Percentiles rank a stretch among this genome's conserved stretches.
These are phyloP conservation scores for Trichosurus vulpecula DNA, from an alignment of 2,797 vertebrate species.

Conservation along the genomic window DNA sequence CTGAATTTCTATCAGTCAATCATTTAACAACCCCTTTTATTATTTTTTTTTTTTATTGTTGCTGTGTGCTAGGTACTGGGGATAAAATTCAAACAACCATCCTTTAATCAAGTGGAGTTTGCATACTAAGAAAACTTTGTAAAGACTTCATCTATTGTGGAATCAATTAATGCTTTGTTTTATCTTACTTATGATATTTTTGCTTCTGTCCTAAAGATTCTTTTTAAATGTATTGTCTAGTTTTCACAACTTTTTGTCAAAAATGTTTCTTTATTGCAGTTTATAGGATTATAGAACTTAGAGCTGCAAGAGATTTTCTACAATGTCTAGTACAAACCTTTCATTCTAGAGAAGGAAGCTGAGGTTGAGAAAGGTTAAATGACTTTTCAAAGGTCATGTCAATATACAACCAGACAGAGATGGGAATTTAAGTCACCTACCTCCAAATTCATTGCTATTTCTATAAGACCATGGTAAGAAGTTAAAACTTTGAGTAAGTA, in stretches of 20 bases:
- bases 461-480: background rate
- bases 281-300: background rate
- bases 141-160: background rate
- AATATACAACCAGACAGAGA: background rate
- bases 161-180: background rate
- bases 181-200: background rate
- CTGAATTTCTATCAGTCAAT: background rate
- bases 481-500: background rate
- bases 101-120: background rate
- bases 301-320: background rate
- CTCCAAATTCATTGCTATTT: background rate
- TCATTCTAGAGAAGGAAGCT: background rate
- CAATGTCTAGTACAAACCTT: background rate
- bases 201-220: background rate
- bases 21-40: background rate
- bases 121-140: background rate
- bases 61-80: background rate
- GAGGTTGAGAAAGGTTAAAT: background rate
- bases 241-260: background rate
- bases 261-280: accelerated
- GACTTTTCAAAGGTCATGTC: background rate
- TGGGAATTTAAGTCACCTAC: background rate
- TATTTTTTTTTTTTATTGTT: background rate
- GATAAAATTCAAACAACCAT: background rate
- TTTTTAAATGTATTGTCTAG: background rate